Conservation (phyloP, 2,888 invertebrate species). For the Acanthoscelides obtectus region DNA sequence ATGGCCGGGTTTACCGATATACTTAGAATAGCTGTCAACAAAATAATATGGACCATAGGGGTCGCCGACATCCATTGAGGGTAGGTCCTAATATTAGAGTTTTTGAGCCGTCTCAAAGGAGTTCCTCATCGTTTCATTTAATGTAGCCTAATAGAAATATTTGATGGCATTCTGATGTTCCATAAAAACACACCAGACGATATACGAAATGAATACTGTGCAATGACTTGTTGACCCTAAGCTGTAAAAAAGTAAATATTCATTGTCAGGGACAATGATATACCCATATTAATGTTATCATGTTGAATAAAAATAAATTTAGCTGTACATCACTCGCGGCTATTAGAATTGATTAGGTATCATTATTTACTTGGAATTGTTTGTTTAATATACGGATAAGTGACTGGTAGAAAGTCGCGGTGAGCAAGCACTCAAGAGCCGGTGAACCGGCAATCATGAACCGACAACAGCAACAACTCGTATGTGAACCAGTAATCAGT, state of each 20-base stretch:
- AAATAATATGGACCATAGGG: too few relatives aligned
- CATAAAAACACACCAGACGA: too few relatives aligned
- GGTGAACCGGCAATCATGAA: too few relatives aligned
- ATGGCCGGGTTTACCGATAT: too few relatives aligned
- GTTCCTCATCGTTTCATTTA: too few relatives aligned
- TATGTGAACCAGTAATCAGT: background rate
- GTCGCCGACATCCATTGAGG: too few relatives aligned
- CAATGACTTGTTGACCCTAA: background rate
- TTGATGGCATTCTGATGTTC: too few relatives aligned
- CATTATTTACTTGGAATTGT: background rate
- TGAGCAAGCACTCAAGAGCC: background rate
- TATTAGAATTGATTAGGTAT: background rate
- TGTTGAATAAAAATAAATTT: background rate
- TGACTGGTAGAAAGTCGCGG: background rate
- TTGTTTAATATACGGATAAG: background rate
- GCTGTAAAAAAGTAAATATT: background rate
- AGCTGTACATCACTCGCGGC: background rate
- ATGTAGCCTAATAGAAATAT: too few relatives aligned
- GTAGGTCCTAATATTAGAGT: too few relatives aligned
- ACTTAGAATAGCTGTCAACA: too few relatives aligned
- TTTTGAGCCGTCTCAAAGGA: too few relatives aligned
- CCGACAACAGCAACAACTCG: background rate
- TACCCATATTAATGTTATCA: background rate
- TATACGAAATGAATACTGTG: too few relatives aligned
- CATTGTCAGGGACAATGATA: background rate